Percentiles rank a stretch among this genome's conserved stretches.
Conservation (phyloP, 2,113 vertebrate species). For the Turdus rufiventris region DNA sequence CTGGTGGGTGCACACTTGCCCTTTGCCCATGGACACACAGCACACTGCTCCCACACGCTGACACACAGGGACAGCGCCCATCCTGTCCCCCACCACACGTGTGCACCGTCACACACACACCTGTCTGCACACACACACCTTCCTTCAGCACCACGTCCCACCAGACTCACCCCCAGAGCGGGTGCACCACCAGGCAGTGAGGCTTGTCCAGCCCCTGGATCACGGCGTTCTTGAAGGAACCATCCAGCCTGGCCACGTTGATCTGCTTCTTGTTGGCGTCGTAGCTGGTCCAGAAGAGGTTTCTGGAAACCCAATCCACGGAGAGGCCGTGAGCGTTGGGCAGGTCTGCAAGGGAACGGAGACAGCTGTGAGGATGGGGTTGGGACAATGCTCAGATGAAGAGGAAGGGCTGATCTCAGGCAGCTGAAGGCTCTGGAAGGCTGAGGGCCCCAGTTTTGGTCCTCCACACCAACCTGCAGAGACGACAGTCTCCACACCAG, state of each 20-base stretch:
- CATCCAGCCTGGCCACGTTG: conserved; percentile 92
- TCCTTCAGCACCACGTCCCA: accelerated
- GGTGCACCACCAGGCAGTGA: conserved; percentile 92
- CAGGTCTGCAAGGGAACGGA: conserved; percentile 75
- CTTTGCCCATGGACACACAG: accelerated
- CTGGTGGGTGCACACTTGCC: accelerated
- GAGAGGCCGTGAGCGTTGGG: conserved; percentile 93
- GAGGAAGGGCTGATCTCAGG: accelerated
- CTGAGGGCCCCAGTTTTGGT: accelerated
- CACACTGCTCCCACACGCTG: background rate
- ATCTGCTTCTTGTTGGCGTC: conserved; percentile 97
- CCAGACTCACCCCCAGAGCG: conserved; percentile 81
- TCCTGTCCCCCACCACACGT: background rate
- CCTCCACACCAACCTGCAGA: conserved; percentile 71
- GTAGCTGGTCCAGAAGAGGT: conserved; percentile 97
- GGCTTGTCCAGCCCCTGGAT: conserved; percentile 95
- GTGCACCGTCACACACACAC: accelerated
- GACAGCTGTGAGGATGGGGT: accelerated
- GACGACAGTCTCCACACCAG: conserved; percentile 90
- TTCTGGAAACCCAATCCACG: conserved; percentile 96
- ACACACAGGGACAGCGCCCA: background rate
- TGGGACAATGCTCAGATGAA: background rate
- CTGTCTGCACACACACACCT: background rate
- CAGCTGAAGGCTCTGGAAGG: background rate
- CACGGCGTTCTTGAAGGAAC: conserved; percentile 96